phyloP scores from a whole-genome alignment of 2,888 invertebrate genomes.

The Oligia fasciuncula region DNA sequence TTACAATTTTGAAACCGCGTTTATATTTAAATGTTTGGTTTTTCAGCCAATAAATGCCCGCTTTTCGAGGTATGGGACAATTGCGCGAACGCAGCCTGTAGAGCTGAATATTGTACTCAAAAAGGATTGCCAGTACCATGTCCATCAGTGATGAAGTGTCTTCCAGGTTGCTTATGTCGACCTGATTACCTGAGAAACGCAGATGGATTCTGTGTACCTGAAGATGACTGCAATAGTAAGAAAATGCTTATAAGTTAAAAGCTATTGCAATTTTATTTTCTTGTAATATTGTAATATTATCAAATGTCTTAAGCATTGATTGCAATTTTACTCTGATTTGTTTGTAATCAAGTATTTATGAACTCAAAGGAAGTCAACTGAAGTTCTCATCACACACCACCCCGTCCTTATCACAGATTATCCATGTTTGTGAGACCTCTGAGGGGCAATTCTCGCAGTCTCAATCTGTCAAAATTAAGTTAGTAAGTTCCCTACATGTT shows the following conservation, averaged over 20 bases:
- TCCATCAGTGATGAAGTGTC: background rate
- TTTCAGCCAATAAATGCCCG: constrained; percentile 16
- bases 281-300: background rate
- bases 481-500: no score
- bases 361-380: background rate
- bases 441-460: no score
- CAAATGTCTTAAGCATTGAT: background rate
- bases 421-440: background rate
- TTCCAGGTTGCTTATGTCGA: constrained; percentile 13
- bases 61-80: constrained; percentile 8
- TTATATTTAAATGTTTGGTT: background rate
- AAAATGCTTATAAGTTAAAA: background rate
- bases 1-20: background rate
- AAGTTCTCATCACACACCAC: background rate
- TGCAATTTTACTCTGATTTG: background rate
- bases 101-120: constrained; percentile 3
- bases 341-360: background rate
- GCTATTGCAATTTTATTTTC: background rate
- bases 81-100: constrained; percentile 14
- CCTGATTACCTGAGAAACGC: background rate
- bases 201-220: constrained; percentile 1
- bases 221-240: constrained; percentile 9
- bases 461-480: no score
- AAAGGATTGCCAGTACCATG: background rate
- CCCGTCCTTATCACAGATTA: background rate